Conservation (phyloP, 2,797 vertebrate genomes). For the Crocodylus rhombifer region DNA sequence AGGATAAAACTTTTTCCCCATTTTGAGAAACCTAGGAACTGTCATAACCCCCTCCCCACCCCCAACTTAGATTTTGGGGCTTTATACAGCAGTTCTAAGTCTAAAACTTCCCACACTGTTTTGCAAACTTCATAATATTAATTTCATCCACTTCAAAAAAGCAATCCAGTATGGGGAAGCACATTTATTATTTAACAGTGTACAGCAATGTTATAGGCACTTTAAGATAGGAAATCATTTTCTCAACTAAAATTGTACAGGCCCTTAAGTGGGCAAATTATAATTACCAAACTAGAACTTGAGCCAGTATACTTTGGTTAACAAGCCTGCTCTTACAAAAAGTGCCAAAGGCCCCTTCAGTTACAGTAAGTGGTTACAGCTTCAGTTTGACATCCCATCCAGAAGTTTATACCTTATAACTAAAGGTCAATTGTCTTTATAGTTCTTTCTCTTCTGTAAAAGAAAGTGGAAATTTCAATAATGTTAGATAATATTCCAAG, state of each 20-base stretch:
- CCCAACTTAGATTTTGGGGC: constrained; percentile 27
- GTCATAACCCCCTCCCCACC: background rate
- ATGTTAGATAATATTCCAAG: rapidly evolving
- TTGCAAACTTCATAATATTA: constrained; percentile 41
- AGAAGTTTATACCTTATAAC: background rate
- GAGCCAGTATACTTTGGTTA: background rate
- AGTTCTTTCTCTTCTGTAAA: background rate
- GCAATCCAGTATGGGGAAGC: constrained; percentile 11
- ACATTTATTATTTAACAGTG: background rate
- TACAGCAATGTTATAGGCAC: constrained; percentile 42
- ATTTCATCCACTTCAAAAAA: constrained; percentile 49
- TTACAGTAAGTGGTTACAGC: background rate
- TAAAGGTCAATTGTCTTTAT: background rate
- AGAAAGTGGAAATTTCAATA: background rate
- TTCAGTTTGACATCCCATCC: rapidly evolving
- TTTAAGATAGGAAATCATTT: constrained; percentile 50
- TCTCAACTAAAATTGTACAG: constrained; percentile 37
- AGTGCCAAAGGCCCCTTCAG: background rate
- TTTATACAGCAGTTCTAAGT: constrained; percentile 40
- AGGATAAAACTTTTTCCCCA: constrained; percentile 20
- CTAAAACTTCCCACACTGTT: background rate
- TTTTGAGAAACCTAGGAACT: background rate
- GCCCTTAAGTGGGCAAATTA: background rate
- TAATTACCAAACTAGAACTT: background rate
- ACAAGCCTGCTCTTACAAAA: background rate